A percentile compares a stretch with the other conserved stretches of the same genome.
These are phyloP conservation scores for Chamaedrilus cognettii DNA, from an alignment of 2,888 invertebrate genomes.

Conservation along the genomic window DNA sequence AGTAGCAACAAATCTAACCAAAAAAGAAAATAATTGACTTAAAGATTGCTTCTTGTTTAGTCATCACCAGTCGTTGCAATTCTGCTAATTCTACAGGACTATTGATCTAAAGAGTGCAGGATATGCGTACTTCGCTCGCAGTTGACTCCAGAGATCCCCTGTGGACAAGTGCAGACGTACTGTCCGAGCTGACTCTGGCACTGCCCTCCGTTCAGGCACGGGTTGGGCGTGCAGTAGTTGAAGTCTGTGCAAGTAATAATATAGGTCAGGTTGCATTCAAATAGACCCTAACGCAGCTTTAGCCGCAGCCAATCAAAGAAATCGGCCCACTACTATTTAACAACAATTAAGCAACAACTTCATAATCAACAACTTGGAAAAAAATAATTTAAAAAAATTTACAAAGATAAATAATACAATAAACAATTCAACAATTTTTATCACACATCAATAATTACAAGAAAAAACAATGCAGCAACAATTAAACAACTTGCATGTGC, in stretches of 20 bases:
- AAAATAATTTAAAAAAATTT: no score
- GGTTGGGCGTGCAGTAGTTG: conserved; percentile 41
- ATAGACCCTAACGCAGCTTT: not conserved
- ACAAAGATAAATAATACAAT: no score
- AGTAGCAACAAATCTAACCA: no score
- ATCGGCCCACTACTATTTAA: no score
- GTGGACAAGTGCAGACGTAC: conserved; percentile 45
- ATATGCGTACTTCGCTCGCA: conserved; percentile 50
- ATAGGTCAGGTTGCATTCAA: not conserved
- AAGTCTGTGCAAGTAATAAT: conserved; percentile 1
- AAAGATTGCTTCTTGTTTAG: no score
- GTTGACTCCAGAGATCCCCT: conserved; percentile 45
- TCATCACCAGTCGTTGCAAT: no score
- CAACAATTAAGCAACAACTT: not conserved
- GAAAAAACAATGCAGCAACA: no score
- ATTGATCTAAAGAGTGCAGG: not conserved
- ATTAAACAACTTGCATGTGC: no score
- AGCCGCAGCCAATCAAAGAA: not conserved
- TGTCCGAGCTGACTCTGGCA: conserved; percentile 46
- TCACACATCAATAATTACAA: no score
- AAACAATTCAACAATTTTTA: no score
- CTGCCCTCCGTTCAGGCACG: conserved; percentile 48
- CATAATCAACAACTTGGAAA: not conserved
- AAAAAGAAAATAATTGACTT: no score
- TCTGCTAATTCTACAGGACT: not conserved